Evolutionary conservation across 2,113 vertebrate genomes (phyloP), one percentile per base, ranked within the genome.

Genomic region (Plecotus auritus): DNA sequence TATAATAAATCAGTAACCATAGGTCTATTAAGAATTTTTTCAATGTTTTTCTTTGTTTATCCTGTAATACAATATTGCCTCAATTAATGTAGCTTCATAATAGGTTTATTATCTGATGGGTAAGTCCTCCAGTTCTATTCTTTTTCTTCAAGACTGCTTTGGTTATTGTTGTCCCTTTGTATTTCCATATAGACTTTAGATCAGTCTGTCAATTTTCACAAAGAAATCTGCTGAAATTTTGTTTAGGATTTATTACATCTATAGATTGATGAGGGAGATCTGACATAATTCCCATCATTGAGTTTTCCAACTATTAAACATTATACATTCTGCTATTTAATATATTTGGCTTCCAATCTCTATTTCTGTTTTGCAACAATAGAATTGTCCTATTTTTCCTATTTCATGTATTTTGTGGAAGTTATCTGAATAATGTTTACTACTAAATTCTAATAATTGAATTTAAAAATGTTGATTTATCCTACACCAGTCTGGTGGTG

Each of bases 361-460:
- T 78, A 81, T 61, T 94, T 88, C 94, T 90, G 30, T 80, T 77
- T 45, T 82, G 23, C 32, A 91, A 59, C 40, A 72, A 35, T 11
- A 76, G n/a, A 90, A 77, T 4, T 94, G 45, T 28, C 40, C 18
- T 51, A 14, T 85, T 92, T 77, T 95, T 88, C 51, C 74, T 17
- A 56, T 70, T 13, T 30, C 26, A 51, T 40, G 4, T 12, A 76
- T 42, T 80, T 32, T 87, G 49, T 73, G 32, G 45, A 91, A 54
- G 42, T 84, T 92, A 69, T 64, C 72, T 90, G 28, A 8, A 70
- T 76, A 37, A 70, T 83, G 20, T 67, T 67, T 87, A 64, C 35
- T 95, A 86, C 26, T 88, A 90, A 87, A 92, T 88, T 69, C 2
- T 70, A 93, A 47, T 37, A 18, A 90, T 7, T 94, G 26, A 66